Base-by-base conservation (phyloP, 2,888 invertebrate genomes). In the Leptopilina drosophilae region DNA sequence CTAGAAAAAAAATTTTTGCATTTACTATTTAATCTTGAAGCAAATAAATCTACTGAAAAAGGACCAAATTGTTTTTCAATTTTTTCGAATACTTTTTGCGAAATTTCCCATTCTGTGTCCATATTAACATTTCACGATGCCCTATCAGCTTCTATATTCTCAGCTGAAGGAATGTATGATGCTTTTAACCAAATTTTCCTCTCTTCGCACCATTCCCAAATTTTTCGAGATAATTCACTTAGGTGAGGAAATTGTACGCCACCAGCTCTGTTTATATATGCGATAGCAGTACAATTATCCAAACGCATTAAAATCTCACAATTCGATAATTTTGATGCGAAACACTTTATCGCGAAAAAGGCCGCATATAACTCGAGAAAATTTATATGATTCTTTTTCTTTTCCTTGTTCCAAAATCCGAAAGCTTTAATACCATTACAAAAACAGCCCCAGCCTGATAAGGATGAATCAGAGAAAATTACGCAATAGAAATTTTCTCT, bases 211-310 rank as follows among this genome's bases (percentile, higher is more conserved):
- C 69, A 78, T 46, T 78, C 40, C 78, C 77, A 77, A 67, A 77
- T 77, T 40, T 62, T 26, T 53, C 75, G 42, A n/a, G 75, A 46
- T 26, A 75, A 26, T n/a, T 53, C 56, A 53, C 67, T 64, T 14
- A 77, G 7, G 5, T 77, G 46, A 15, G 66, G 67, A 15, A 62
- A 77, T 62, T 64, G 64, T 20, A 77, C 26, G n/a, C 77, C 64
- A 11, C 79, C 76, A 66, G 65, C 76, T 56, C 65, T 78, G 59
- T 82, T 80, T 26, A 80, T 76, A 56, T 64, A 82, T 9, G 73
- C 65, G 15, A 81, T 64, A 3, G 80, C 80, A 0, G 82, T 80
- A 5, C 78, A 75, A 20, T 80, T 82, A 62, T 79, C 80, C 1
- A 77, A 12, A 56, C 77, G 20, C 11, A 80, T 8, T 26, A 80